Base-by-base conservation (phyloP, 2,888 invertebrate genomes). In the Erebia palarica region DNA sequence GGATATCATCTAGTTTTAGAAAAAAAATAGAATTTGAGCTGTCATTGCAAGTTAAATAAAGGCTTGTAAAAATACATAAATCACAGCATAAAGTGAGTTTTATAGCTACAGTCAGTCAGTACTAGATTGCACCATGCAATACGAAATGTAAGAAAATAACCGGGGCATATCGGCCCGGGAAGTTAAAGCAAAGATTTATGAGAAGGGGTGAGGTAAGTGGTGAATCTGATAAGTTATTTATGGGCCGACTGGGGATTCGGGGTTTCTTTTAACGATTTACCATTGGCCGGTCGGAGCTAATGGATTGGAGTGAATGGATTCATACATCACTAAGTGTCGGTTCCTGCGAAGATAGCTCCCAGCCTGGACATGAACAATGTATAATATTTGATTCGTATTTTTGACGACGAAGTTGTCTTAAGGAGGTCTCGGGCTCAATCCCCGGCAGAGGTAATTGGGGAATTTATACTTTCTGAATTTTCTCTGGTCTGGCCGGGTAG, bases 161-260 rank as follows among this genome's bases (percentile, higher is more conserved):
- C 49, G n/a, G 44, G 18, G 49, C 44, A 64, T 47, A 47, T 21
- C 60, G 36, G 51, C 7, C 51, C 51, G 44, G 70, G 68, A 68
- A 69, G 68, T 64, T 63, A 68, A 64, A 10, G 58, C 21, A 14
- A 49, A 70, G 73, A 73, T 73, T 73, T 73, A 73, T 73, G 57
- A 14, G 61, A 70, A 75, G 71, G 69, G 69, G 68, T 68, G 64
- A 55, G 49, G 72, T 64, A 21, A 72, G 70, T 72, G 69, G 69
- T 57, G 65, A 72, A 63, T 55, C 70, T 70, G 74, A 68, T 74
- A 66, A 60, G 72, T 73, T 73, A 73, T 74, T 74, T 74, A 74
- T 73, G 60, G 47, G 58, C 42, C 60, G 61, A 61, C 55, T 55
- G n/a, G 61, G 60, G 65, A 63, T 13, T 68, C 68, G 57, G 68